Percentiles rank a stretch among this genome's conserved stretches.
These are phyloP conservation scores for Takifugu bimaculatus DNA, from an alignment of 2,113 vertebrate genomes.

Conservation along the genomic window DNA sequence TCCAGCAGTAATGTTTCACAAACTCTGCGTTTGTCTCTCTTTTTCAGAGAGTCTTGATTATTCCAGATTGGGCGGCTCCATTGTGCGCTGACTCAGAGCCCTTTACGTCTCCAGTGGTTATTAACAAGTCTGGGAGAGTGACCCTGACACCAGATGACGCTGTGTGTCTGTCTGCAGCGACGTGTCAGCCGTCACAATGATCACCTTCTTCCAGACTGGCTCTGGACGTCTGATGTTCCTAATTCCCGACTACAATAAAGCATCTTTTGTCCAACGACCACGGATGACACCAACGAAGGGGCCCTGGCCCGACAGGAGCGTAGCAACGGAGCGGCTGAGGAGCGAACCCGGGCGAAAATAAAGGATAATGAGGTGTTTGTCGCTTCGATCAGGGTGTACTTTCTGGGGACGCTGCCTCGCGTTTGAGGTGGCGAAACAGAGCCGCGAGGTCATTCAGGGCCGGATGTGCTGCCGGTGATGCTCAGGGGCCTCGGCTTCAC, in stretches of 20 bases:
- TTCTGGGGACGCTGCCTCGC: slow-evolving; percentile 46
- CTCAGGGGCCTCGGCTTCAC: slow-evolving; percentile 47
- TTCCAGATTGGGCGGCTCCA: neutral
- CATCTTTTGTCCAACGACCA: slow-evolving; percentile 50
- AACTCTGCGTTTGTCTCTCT: too few relatives aligned
- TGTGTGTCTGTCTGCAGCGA: slow-evolving; percentile 52
- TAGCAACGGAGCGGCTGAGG: slow-evolving; percentile 27
- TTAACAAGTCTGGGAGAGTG: slow-evolving; percentile 40
- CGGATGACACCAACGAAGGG: slow-evolving; percentile 43
- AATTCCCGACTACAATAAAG: slow-evolving; percentile 50
- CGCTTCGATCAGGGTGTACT: slow-evolving; percentile 57
- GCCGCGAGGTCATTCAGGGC: slow-evolving; percentile 33
- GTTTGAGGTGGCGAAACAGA: slow-evolving; percentile 15
- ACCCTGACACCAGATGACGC: slow-evolving; percentile 61
- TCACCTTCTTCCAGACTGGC: slow-evolving; percentile 40
- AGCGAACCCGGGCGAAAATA: slow-evolving; percentile 34
- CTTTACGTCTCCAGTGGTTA: slow-evolving; percentile 29
- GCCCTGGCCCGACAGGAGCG: slow-evolving; percentile 30
- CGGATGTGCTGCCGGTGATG: slow-evolving; percentile 35
- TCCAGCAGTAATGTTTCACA: too few relatives aligned
- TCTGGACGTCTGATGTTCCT: slow-evolving; percentile 41
- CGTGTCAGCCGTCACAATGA: slow-evolving; percentile 49
- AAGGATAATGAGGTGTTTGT: slow-evolving; percentile 49
- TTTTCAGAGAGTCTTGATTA: too few relatives aligned
- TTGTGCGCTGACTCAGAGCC: neutral